These are phyloP conservation scores for Crotalus tigris DNA, from an alignment of 2,113 vertebrate genomes.

Conservation along the genomic window DNA sequence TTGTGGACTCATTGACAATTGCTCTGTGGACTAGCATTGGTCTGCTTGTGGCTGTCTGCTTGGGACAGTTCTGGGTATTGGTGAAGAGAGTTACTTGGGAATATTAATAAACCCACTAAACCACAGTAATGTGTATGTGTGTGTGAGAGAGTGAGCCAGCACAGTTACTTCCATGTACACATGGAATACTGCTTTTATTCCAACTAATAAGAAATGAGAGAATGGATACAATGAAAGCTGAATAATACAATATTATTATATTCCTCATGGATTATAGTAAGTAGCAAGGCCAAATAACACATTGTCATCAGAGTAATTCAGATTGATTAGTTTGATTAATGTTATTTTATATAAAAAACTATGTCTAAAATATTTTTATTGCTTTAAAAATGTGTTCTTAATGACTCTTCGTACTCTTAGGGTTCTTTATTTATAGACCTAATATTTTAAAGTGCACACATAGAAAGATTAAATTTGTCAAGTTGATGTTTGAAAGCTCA, in stretches of 20 bases:
- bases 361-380: constrained; percentile 7
- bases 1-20: no score
- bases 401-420: neutral
- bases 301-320: constrained; percentile 4
- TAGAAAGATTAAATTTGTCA: neutral
- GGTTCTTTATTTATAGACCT: neutral
- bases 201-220: neutral
- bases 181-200: neutral
- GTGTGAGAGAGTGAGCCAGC: no score
- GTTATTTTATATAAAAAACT: neutral
- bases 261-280: neutral
- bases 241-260: neutral
- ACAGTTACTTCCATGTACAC: neutral
- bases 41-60: no score
- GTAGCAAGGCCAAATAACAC: neutral
- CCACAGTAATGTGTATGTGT: no score
- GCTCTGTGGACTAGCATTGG: no score
- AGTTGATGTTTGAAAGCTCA: neutral
- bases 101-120: no score
- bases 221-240: neutral
- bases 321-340: constrained; percentile 11
- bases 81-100: no score
- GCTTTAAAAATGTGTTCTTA: neutral
- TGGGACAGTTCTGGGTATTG: no score
- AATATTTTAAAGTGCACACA: neutral